Evolutionary conservation across 2,797 vertebrate species (phyloP), one percentile per base, ranked within the genome.

Genomic region (Karalla daura): DNA sequence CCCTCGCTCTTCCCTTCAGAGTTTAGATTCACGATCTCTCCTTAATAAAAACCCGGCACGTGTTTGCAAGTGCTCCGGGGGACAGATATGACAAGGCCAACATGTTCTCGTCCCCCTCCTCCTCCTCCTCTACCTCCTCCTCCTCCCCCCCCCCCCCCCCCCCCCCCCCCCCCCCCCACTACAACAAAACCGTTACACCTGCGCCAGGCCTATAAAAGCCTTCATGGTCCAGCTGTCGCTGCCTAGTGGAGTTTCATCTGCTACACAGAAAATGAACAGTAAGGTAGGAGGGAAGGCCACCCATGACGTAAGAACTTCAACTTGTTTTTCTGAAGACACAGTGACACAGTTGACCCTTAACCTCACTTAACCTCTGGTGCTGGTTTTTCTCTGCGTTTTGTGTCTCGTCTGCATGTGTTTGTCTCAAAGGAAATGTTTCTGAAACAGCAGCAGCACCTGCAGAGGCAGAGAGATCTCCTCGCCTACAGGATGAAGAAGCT

Each of bases 401-500:
- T 44, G n/a, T n/a, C n/a, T n/a, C n/a, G n/a, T n/a, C n/a, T n/a
- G 3, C 35, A 13, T 24, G 2, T 70, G 9, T 53, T 15, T 62
- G 9, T 69, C 21, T 54, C 2, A n/a, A 66, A 88, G 89, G 85
- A 91, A 41, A 60, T n/a, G 9, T 27, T 75, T 6, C 52, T 70
- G 28, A 91, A 74, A 52, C 63, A 75, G 18, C 85, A 87, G 62
- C 80, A 86, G 61, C 23, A 76, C 45, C 73, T 93, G 61, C 80
- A 83, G 73, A 85, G 35, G 55, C 89, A 92, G 68, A 86, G 53
- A 73, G 77, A 92, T 11, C 54, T 58, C 28, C 8, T 92, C 15
- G 43, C 71, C 13, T 75, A 72, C 73, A 82, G 85, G 65, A 90
- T 89, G 74, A 86, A 88, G 78, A 91, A 90, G 64, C 63, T 91